Percentiles rank a stretch among this genome's conserved stretches.
Evolutionary conservation across 2,113 vertebrate species (phyloP).

Genomic region (Cacatua alba): DNA sequence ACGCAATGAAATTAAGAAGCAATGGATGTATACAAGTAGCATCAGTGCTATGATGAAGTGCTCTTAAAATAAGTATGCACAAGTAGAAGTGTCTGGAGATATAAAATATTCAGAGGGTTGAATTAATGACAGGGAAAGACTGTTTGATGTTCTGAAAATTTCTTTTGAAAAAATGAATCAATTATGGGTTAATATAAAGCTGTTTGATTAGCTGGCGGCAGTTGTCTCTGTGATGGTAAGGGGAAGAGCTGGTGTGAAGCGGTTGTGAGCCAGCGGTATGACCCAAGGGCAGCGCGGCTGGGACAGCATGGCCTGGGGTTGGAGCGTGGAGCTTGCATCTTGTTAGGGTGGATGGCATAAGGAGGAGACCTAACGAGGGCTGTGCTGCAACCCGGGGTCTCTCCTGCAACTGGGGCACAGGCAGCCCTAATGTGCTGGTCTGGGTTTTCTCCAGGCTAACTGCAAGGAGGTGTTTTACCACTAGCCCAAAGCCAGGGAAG

Average conservation of each 20-base stretch:
- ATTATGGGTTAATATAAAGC: conserved; percentile 40
- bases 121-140: background rate
- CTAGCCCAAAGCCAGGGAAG: background rate
- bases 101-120: conserved; percentile 52
- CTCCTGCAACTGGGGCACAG: background rate
- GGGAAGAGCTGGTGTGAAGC: fast-evolving
- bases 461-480: background rate
- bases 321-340: background rate
- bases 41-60: conserved; percentile 36
- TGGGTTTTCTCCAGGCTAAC: conserved; percentile 2
- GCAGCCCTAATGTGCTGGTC: background rate
- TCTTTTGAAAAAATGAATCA: background rate
- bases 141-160: conserved; percentile 14
- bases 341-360: fast-evolving
- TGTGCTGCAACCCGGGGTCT: background rate
- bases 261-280: fast-evolving
- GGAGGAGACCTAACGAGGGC: background rate
- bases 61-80: conserved; percentile 40
- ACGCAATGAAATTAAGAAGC: background rate
- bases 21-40: background rate
- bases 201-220: background rate
- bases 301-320: background rate
- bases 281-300: background rate
- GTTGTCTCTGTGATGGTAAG: background rate
- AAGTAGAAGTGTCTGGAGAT: conserved; percentile 46